Percentiles rank a stretch among this genome's conserved stretches.
phyloP scores from a whole-genome alignment of 37 sponge, comb jelly and placozoan species.

The Ianthella basta region DNA sequence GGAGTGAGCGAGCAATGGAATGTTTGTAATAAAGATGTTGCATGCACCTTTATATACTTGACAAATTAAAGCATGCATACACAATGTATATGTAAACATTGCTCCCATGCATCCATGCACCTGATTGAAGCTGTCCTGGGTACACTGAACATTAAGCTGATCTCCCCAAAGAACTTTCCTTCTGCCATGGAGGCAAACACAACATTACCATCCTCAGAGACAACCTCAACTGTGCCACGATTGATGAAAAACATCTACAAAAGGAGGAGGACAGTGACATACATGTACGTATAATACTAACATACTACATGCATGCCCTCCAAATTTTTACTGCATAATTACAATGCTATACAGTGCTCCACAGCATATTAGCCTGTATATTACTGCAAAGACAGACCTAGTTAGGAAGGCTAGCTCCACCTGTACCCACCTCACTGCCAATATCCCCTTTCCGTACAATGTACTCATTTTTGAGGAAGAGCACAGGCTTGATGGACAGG shows the following conservation, averaged over 20 bases:
- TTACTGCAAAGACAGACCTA: too few relatives aligned
- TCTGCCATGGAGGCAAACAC: conserved; percentile 67
- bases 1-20: too few relatives aligned
- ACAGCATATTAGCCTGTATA: too few relatives aligned
- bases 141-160: conserved; percentile 60
- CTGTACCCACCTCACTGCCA: conserved; percentile 61
- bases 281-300: not conserved
- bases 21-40: too few relatives aligned
- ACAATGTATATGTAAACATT: not conserved
- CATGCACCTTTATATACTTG: not conserved
- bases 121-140: conserved; percentile 74
- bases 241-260: conserved; percentile 82
- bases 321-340: too few relatives aligned
- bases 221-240: conserved; percentile 75
- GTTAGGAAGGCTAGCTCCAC: too few relatives aligned
- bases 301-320: not conserved
- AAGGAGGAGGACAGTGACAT: not conserved
- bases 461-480: conserved; percentile 75
- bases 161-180: conserved; percentile 88
- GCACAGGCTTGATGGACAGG: conserved; percentile 72
- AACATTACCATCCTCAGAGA: conserved; percentile 70
- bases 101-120: not conserved
- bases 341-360: too few relatives aligned
- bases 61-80: not conserved
- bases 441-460: conserved; percentile 79